Conservation (phyloP, 2,113 vertebrate genomes). For the Accipiter virgatus region DNA sequence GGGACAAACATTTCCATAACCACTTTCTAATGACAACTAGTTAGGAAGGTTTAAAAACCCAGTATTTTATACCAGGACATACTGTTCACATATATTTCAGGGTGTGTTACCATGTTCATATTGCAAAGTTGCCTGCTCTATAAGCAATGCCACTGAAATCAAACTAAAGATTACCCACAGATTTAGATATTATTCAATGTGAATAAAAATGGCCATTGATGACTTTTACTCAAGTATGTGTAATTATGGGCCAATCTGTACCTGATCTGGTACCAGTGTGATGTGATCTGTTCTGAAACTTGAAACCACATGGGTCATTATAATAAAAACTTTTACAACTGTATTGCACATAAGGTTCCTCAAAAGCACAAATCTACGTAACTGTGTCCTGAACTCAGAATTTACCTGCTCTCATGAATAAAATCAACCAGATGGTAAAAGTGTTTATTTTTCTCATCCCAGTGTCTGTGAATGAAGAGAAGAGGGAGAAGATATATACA, state of each 20-base stretch:
- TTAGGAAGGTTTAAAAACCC: conserved; percentile 54
- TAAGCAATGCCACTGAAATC: conserved; percentile 50
- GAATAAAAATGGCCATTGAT: conserved; percentile 67
- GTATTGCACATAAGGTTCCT: conserved; percentile 59
- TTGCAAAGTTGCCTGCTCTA: conserved; percentile 35
- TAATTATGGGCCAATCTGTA: conserved; percentile 64
- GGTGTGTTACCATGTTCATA: conserved; percentile 20
- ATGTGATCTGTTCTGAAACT: conserved; percentile 32
- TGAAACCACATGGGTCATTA: conserved; percentile 8
- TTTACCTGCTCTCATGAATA: not conserved
- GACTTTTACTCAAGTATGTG: conserved; percentile 37
- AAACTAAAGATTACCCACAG: conserved; percentile 44
- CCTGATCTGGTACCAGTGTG: conserved; percentile 47
- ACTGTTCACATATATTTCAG: not conserved
- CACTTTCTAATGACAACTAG: not conserved
- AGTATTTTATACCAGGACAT: conserved; percentile 62
- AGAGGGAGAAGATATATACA: conserved; percentile 37
- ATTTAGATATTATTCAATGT: conserved; percentile 67
- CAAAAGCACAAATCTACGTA: conserved; percentile 55
- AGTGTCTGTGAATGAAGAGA: conserved; percentile 31
- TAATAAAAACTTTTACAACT: conserved; percentile 33
- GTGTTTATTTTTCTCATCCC: not conserved
- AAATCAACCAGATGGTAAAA: conserved; percentile 24
- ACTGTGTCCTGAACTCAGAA: not conserved
- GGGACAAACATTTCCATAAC: not conserved